Percentiles rank a stretch among this genome's conserved stretches.
These are phyloP conservation scores for Apostichopus leukothele DNA, from an alignment of 53 echinoderm and acorn worm genomes.

Conservation along the genomic window DNA sequence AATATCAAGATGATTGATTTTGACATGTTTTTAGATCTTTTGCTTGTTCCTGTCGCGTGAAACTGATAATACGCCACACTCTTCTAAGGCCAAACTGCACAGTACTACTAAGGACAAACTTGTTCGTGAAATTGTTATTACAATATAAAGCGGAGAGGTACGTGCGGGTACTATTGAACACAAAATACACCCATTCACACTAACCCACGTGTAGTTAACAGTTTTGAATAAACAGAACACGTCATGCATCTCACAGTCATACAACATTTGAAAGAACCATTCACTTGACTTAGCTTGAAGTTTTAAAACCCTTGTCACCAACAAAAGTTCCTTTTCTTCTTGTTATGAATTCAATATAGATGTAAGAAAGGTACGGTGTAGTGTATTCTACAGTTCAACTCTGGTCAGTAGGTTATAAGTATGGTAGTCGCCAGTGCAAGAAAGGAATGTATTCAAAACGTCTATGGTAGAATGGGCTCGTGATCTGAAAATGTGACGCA, in stretches of 20 bases:
- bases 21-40: not conserved
- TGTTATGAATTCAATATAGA: too few relatives aligned
- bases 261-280: too few relatives aligned
- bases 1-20: not conserved
- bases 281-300: too few relatives aligned
- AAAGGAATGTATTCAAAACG: too few relatives aligned
- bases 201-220: conserved; percentile 32
- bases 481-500: too few relatives aligned
- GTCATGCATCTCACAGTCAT: not conserved
- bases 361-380: too few relatives aligned
- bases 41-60: not conserved
- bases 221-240: conserved; percentile 15
- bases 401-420: too few relatives aligned
- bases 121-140: conserved; percentile 1
- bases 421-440: too few relatives aligned
- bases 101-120: not conserved
- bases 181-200: conserved; percentile 17
- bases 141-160: not conserved
- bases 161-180: not conserved
- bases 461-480: too few relatives aligned
- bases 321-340: too few relatives aligned
- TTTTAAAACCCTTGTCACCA: too few relatives aligned
- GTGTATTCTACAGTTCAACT: too few relatives aligned
- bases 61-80: not conserved
- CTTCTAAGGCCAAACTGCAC: not conserved